Base-by-base conservation (phyloP, 2,797 vertebrate genomes). In the Craterocephalus amniculus region DNA sequence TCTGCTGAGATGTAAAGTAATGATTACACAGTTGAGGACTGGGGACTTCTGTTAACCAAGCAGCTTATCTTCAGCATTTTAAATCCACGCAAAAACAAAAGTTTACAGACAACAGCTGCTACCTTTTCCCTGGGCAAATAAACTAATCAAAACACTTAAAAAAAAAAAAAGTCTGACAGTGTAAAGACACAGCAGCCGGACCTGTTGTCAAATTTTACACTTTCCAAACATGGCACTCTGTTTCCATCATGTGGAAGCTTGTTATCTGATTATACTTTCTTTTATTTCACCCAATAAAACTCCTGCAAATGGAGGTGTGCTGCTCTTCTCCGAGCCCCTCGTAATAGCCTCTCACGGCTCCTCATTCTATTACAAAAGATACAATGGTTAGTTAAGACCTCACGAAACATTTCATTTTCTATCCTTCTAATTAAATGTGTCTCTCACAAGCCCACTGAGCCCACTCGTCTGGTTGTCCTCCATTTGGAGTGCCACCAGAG, bases 381-480 rank as follows among this genome's bases (percentile, higher is more conserved):
- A 91, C 87, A 89, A 90, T 90, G 90, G 88, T 93, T 90, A 88
- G 89, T 93, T 90, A 91, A 89, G 89, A 90, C 84, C 89, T 84
- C 79, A 80, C 83, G 84, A 92, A 93, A 92, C 89, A 87, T 91
- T 94, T 94, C 87, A 92, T 92, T 93, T 90, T 92, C 88, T 84
- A 77, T 83, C 79, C 80, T 62, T 85, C 91, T 94, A 94, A 94
- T 94, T 94, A 92, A 94, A 93, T 93, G 93, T 88, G 91, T 89
- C 89, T 93, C 86, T 85, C 87, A 94, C 89, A 91, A 94, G 86
- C 88, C 92, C 87, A 79, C 88, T 88, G 92, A 94, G 93, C 90
- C 91, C 91, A 89, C 85, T 85, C 75, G 67, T 88, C 80, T 91
- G 85, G 70, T 80, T 81, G 84, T 88, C 79, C 72, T 64, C 80